Evolutionary conservation across 1,140 invertebrate species (phyloP).

Genomic region (Pseudachorutes palmiensis): DNA sequence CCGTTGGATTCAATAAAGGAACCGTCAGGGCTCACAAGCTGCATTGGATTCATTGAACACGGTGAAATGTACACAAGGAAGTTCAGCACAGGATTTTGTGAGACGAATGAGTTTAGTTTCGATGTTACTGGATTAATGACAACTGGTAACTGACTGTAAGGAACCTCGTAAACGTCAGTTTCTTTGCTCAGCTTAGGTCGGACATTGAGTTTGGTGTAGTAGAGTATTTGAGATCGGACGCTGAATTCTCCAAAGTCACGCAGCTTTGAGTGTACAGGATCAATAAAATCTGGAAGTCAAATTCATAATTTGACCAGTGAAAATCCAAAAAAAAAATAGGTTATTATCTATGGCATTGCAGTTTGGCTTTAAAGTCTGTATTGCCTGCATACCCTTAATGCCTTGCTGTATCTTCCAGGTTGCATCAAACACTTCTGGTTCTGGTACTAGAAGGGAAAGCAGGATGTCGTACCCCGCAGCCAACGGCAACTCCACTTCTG

Average conservation of each 20-base stretch:
- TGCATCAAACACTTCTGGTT: constrained; percentile 59
- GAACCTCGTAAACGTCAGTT: constrained; percentile 38
- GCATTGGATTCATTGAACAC: constrained; percentile 62
- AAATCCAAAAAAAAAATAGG: constrained; percentile 26
- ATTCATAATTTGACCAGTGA: too few relatives aligned
- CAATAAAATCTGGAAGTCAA: constrained; percentile 57
- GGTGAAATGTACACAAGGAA: constrained; percentile 72
- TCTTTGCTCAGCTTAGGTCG: constrained; percentile 20
- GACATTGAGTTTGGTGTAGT: constrained; percentile 67
- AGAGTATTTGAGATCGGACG: constrained; percentile 70
- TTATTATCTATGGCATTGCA: too few relatives aligned
- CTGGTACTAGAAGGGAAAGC: constrained; percentile 65
- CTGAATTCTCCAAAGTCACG: constrained; percentile 61
- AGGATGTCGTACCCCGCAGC: constrained; percentile 62
- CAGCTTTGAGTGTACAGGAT: constrained; percentile 60
- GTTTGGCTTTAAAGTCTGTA: too few relatives aligned
- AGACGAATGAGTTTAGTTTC: constrained; percentile 62
- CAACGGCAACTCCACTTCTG: constrained; percentile 45
- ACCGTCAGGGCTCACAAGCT: constrained; percentile 48
- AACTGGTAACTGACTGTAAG: constrained; percentile 43
- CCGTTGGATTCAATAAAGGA: constrained; percentile 48
- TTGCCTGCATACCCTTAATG: constrained; percentile 51
- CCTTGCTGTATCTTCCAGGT: constrained; percentile 58
- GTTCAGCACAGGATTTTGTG: constrained; percentile 70
- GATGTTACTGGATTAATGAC: constrained; percentile 48